phyloP scores from a whole-genome alignment of 2,797 vertebrate genomes.

The Sebastes vulpes region DNA sequence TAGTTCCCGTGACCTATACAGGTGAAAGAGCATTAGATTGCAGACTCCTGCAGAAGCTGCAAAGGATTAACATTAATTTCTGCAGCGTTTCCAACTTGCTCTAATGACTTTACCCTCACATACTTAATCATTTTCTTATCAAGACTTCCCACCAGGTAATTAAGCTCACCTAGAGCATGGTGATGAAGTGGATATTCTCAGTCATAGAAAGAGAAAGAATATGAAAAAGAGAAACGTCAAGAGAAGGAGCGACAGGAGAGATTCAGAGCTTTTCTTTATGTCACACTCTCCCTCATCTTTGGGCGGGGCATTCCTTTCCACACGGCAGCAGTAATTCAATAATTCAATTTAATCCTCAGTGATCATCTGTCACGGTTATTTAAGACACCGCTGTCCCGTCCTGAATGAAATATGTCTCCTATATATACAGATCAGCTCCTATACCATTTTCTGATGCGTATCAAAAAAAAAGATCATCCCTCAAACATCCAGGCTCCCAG shows the following conservation, averaged over 20 bases:
- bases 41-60: slow-evolving; percentile 19
- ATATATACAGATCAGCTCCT: background rate
- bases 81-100: slow-evolving; percentile 28
- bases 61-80: background rate
- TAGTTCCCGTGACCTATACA: slow-evolving; percentile 7
- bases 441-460: slow-evolving; percentile 41
- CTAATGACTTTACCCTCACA: slow-evolving; percentile 40
- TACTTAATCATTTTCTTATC: slow-evolving; percentile 64
- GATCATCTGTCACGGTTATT: slow-evolving; percentile 65
- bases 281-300: slow-evolving; percentile 36
- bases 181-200: slow-evolving; percentile 44
- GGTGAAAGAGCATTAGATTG: slow-evolving; percentile 5
- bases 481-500: slow-evolving; percentile 39
- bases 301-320: slow-evolving; percentile 30
- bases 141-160: slow-evolving; percentile 54
- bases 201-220: slow-evolving; percentile 1
- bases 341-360: slow-evolving; percentile 60
- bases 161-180: slow-evolving; percentile 32
- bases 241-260: background rate
- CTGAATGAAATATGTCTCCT: slow-evolving; percentile 18
- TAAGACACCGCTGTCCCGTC: slow-evolving; percentile 37
- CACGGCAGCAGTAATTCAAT: slow-evolving; percentile 59
- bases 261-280: slow-evolving; percentile 7
- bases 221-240: background rate
- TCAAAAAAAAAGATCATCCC: slow-evolving; percentile 53